phyloP scores from a whole-genome alignment of 2,113 vertebrate species.

The Forbesichthys papilliferus region DNA sequence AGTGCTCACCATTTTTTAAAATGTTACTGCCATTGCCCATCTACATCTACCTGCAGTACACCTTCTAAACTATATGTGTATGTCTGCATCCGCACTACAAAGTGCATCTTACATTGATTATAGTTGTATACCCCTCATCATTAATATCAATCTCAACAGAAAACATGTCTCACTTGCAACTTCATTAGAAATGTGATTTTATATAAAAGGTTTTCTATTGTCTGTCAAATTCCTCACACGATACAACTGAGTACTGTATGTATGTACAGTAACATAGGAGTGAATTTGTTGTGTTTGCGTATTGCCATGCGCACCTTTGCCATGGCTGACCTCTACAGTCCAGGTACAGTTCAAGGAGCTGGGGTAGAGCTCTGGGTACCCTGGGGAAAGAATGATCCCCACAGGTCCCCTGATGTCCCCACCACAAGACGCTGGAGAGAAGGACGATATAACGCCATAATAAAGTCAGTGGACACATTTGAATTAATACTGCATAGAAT shows the following conservation, averaged over 20 bases:
- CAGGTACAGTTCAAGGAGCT: conserved; percentile 98
- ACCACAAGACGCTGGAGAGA: conserved; percentile 88
- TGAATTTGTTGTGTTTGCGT: neutral
- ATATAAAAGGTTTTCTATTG: neutral
- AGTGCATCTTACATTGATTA: neutral
- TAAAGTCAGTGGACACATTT: conserved; percentile 54
- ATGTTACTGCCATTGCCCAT: too few species aligned
- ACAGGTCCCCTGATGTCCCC: conserved; percentile 90
- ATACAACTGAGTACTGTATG: neutral
- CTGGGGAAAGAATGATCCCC: conserved; percentile 93
- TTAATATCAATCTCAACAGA: neutral
- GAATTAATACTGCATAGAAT: conserved; percentile 63
- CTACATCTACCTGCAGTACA: too few species aligned
- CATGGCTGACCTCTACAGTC: conserved; percentile 80
- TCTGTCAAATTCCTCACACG: neutral
- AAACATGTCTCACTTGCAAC: neutral
- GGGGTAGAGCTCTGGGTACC: conserved; percentile 93
- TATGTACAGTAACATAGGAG: neutral
- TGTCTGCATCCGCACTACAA: too few species aligned
- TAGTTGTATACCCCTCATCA: neutral
- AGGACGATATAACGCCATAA: conserved; percentile 16
- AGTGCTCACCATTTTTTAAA: too few species aligned
- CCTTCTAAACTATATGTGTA: too few species aligned
- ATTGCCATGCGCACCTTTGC: conserved; percentile 68
- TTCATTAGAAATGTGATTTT: too few species aligned